Evolutionary conservation across 2,113 vertebrate species (phyloP).

Genomic region (Machaerirhynchus nigripectus): DNA sequence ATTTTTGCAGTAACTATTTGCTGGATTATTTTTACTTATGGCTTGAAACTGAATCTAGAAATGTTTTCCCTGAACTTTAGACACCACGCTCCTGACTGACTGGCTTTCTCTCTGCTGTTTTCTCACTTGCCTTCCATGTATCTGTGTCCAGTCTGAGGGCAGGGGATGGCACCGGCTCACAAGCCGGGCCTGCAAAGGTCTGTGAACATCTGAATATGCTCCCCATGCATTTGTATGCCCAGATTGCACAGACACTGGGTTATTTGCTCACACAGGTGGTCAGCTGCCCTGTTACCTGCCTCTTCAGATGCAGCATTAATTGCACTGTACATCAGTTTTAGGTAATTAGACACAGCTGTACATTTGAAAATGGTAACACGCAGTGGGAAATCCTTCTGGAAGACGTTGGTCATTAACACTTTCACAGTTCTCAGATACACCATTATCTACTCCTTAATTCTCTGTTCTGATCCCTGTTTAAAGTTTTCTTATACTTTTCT

Average conservation of each 20-base stretch:
- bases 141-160: not conserved
- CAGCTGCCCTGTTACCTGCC: not conserved
- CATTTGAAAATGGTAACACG: not conserved
- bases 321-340: not conserved
- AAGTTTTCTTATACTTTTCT: not conserved
- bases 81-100: not conserved
- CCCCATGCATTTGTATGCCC: not conserved
- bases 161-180: not conserved
- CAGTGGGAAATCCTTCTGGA: conserved; percentile 8
- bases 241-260: not conserved
- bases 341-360: not conserved
- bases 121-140: not conserved
- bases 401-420: not conserved
- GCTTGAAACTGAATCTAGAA: conserved; percentile 27
- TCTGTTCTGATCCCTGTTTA: not conserved
- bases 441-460: not conserved
- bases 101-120: not conserved
- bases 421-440: not conserved
- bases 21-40: not conserved
- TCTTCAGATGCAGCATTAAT: not conserved
- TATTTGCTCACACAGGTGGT: not conserved
- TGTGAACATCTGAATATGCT: not conserved
- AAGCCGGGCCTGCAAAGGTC: not conserved
- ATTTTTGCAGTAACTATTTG: not conserved
- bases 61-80: not conserved